phyloP scores from a whole-genome alignment of 2,888 invertebrate genomes.

The Athetis lepigone region DNA sequence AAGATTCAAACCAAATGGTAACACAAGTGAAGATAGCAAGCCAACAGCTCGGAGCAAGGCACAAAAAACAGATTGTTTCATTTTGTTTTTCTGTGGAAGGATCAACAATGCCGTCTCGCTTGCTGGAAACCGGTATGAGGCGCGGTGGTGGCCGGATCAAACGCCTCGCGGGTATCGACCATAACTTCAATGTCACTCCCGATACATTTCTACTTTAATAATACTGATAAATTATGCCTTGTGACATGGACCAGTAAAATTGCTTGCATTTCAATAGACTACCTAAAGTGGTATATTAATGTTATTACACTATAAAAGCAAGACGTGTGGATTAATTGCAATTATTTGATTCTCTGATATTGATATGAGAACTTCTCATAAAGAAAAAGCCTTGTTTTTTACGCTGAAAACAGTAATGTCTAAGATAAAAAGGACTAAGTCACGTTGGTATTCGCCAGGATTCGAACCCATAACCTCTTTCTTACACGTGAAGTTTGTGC shows the following conservation, averaged over 20 bases:
- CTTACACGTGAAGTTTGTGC: too few species aligned
- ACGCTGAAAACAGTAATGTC: too few species aligned
- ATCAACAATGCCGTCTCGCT: slow-evolving; percentile 85
- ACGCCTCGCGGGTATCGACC: slow-evolving; percentile 80
- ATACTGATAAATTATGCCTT: slow-evolving; percentile 37
- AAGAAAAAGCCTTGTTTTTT: too few species aligned
- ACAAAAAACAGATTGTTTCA: slow-evolving; percentile 83
- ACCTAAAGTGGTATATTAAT: neutral
- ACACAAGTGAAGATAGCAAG: slow-evolving; percentile 71
- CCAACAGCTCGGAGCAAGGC: slow-evolving; percentile 65
- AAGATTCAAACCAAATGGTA: slow-evolving; percentile 56
- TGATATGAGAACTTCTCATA: too few species aligned
- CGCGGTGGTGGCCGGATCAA: slow-evolving; percentile 78
- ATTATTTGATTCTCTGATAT: too few species aligned
- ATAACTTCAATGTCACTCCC: slow-evolving; percentile 77
- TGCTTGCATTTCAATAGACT: neutral
- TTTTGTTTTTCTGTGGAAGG: slow-evolving; percentile 86
- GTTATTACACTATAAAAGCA: neutral
- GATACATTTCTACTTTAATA: slow-evolving; percentile 61
- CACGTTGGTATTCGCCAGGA: too few species aligned
- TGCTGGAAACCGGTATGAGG: slow-evolving; percentile 86
- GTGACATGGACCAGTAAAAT: slow-evolving; percentile 2
- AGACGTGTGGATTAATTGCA: too few species aligned
- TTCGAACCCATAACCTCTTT: too few species aligned
- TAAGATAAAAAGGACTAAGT: too few species aligned